phyloP scores from a whole-genome alignment of 2,797 vertebrate genomes.

The Prunella strophiata region DNA sequence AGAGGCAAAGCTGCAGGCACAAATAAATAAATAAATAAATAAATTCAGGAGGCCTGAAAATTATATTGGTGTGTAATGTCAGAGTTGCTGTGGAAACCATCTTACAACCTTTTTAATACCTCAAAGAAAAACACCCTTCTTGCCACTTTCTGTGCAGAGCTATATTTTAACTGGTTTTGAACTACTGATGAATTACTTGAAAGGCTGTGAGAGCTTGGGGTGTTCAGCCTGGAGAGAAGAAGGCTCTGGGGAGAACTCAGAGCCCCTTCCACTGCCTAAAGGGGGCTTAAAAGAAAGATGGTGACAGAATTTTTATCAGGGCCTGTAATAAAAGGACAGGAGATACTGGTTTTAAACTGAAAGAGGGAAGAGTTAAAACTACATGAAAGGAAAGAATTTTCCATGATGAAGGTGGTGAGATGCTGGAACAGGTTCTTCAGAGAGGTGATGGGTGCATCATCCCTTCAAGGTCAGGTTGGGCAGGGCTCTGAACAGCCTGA shows the following conservation, averaged over 20 bases:
- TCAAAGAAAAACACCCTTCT: neutral
- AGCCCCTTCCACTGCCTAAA: neutral
- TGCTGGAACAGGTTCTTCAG: fast-evolving
- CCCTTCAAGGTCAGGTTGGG: neutral
- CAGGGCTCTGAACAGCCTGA: fast-evolving
- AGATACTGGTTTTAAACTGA: neutral
- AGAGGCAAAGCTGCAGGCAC: slow-evolving; percentile 52
- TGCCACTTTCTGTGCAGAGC: neutral
- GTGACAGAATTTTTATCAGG: neutral
- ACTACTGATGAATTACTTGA: neutral
- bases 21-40: slow-evolving; percentile 57
- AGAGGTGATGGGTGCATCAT: fast-evolving
- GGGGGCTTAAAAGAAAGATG: neutral
- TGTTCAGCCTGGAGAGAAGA: neutral
- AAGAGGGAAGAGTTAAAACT: neutral
- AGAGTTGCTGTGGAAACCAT: slow-evolving; percentile 36
- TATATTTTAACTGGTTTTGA: neutral
- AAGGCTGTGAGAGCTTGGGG: neutral
- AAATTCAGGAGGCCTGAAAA: slow-evolving; percentile 20
- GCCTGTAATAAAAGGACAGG: neutral
- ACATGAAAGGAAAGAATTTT: neutral
- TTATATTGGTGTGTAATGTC: neutral
- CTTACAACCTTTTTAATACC: neutral
- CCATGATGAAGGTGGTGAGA: fast-evolving
- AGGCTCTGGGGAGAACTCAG: neutral